These are phyloP conservation scores for rabbit (Oryctolagus cuniculus) DNA, from an alignment of 2,113 vertebrate species.

Conservation along the genomic window mOryCun1.1 NC_091434.1:114312501-114313000, in stretches of 20 bases:
- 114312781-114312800: constrained; percentile 26
- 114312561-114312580: too few species aligned
- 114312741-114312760: constrained; percentile 27
- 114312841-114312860: background rate
- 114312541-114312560: too few species aligned
- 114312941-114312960: background rate
- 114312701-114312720: background rate
- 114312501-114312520: too few species aligned
- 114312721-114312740: background rate
- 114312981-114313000: background rate
- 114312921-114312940: background rate
- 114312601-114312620: too few species aligned
- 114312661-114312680: background rate
- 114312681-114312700: background rate
- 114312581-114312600: too few species aligned
- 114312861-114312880: background rate
- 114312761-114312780: background rate
- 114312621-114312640: background rate
- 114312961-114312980: background rate
- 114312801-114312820: constrained; percentile 4
- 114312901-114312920: background rate
- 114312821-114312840: background rate
- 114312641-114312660: background rate
- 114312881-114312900: constrained; percentile 19
- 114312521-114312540: too few species aligned